phyloP scores from a whole-genome alignment of 1,140 invertebrate genomes.

The Thrips palmi region DNA sequence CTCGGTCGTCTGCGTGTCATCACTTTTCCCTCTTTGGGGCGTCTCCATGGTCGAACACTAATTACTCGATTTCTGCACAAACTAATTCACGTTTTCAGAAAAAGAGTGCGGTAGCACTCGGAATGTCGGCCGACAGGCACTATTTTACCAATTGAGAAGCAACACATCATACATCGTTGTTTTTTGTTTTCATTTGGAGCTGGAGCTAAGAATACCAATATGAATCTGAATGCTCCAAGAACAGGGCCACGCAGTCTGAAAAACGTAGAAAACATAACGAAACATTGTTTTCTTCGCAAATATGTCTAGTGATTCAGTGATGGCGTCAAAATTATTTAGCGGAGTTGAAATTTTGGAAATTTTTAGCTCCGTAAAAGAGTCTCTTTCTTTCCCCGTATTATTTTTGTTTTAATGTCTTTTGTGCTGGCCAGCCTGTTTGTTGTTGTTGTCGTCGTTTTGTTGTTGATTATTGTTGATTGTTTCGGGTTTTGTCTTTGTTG shows the following conservation, averaged over 20 bases:
- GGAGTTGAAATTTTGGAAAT: not conserved
- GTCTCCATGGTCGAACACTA: constrained; percentile 1
- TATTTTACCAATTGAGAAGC: too few relatives aligned
- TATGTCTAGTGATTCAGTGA: constrained; percentile 1
- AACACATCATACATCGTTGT: constrained; percentile 4
- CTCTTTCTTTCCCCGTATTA: not conserved
- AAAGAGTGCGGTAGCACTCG: too few relatives aligned
- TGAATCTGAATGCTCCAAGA: too few relatives aligned
- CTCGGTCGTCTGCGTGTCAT: constrained; percentile 3
- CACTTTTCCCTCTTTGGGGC: not conserved
- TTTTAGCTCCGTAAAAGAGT: constrained; percentile 7
- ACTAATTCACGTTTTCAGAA: too few relatives aligned
- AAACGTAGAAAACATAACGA: constrained; percentile 6
- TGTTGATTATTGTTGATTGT: constrained; percentile 1
- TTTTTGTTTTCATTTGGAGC: constrained; percentile 7
- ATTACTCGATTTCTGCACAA: constrained; percentile 3
- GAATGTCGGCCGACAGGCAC: too few relatives aligned
- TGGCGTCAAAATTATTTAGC: not conserved
- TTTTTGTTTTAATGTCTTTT: constrained; percentile 6
- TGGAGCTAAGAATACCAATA: too few relatives aligned
- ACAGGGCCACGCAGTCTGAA: constrained; percentile 11
- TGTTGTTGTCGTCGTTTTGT: constrained; percentile 8
- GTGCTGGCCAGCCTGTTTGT: constrained; percentile 1
- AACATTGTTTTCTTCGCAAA: constrained; percentile 1
- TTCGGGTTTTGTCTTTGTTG: constrained; percentile 2